Evolutionary conservation across 2,797 vertebrate genomes (phyloP), one percentile per base, ranked within the genome.

Genomic region (Podarcis siculus): DNA sequence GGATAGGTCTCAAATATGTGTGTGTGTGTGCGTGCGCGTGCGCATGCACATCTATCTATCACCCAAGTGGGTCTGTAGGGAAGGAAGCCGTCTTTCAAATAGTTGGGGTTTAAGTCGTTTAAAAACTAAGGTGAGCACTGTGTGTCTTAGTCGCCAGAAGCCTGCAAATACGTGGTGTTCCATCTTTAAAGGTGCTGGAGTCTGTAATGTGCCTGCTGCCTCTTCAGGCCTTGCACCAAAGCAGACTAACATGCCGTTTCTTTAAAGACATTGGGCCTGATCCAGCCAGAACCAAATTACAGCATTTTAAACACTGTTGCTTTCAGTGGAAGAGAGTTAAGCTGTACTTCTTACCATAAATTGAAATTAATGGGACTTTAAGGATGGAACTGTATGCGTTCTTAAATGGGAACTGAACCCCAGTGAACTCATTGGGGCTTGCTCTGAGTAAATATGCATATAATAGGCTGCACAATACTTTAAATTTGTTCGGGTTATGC

Each of bases 21-120:
- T 55, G 49, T 55, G 45, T 49, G 45, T 12, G 45, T 9, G 9
- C 1, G 45, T 2, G 2, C 0, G 42, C 0, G 3, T 0, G 49
- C 6, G 6, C 42, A 8, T 8, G 42, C 42, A 8, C 42, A 42
- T 49, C 12, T 49, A 15, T 55, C 13, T 55, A 55, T 15, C 49
- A 55, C 49, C 49, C 49, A 55, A 55, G 13, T 55, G 49, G 13
- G 49, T 55, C 49, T 15, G 49, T 55, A 55, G 49, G 49, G 49
- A 55, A 55, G 13, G 49, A 15, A 13, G 49, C 49, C 49, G 3
- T 55, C 49, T 15, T 55, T 55, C 49, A 55, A 55, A 55, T 55
- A 15, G 49, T 15, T 55, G 49, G 10, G 13, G 49, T 3, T 55
- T 55, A 55, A 15, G 49, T 55, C 49, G 3, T 55, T 55, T 55